Evolutionary conservation across 2,113 vertebrate genomes (phyloP).

Genomic region (Microcebus murinus): DNA sequence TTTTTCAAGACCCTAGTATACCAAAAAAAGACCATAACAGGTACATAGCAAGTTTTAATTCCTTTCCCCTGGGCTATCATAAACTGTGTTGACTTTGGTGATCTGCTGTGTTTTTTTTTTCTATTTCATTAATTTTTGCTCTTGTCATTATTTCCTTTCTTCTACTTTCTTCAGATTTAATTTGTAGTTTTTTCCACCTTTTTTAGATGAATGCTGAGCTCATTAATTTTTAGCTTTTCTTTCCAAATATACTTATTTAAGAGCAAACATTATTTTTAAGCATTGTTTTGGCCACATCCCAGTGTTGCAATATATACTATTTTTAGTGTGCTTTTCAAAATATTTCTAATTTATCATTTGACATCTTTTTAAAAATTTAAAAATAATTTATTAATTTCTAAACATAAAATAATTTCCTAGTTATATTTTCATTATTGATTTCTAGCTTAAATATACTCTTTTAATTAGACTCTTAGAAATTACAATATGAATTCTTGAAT

Average conservation of each 20-base stretch:
- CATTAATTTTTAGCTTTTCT: background rate
- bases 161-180: background rate
- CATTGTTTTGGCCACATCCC: background rate
- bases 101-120: background rate
- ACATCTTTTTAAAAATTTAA: background rate
- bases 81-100: background rate
- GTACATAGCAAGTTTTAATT: background rate
- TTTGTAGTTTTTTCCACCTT: background rate
- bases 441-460: background rate
- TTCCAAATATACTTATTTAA: background rate
- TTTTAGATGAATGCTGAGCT: background rate
- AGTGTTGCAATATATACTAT: background rate
- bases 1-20: background rate
- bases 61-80: background rate
- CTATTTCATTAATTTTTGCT: constrained; percentile 14
- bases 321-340: background rate
- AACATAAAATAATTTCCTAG: background rate
- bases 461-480: background rate
- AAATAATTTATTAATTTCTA: background rate
- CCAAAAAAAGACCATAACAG: background rate
- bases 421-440: background rate
- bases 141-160: background rate
- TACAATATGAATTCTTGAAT: background rate
- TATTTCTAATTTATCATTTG: background rate
- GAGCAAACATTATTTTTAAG: background rate